Percentiles rank a stretch among this genome's conserved stretches.
These are phyloP conservation scores for Emys orbicularis DNA, from an alignment of 2,797 vertebrate genomes.

Conservation along the genomic window DNA sequence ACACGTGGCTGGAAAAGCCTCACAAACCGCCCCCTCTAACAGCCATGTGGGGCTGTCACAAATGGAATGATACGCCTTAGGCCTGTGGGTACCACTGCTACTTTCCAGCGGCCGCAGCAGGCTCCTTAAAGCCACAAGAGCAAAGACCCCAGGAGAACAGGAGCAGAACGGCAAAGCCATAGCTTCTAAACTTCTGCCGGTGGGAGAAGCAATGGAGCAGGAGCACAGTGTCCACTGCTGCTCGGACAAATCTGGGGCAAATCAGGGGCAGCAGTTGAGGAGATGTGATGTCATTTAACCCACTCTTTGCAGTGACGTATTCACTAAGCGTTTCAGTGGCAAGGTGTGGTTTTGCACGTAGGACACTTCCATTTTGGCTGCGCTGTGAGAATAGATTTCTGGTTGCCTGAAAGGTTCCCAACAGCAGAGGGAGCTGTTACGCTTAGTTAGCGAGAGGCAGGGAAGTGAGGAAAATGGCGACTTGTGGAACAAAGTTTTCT, in stretches of 20 bases:
- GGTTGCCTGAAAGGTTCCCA: accelerated
- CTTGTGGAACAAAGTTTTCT: background rate
- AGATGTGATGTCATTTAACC: background rate
- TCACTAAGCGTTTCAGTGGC: background rate
- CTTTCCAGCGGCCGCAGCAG: background rate
- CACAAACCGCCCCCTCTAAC: background rate
- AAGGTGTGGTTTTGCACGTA: background rate
- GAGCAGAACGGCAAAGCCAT: background rate
- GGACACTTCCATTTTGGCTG: background rate
- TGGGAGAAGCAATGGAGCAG: accelerated
- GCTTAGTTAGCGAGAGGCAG: background rate
- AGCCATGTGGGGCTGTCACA: background rate
- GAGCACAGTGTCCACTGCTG: background rate
- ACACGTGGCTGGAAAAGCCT: background rate
- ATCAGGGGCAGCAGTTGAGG: background rate
- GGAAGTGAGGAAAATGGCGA: background rate
- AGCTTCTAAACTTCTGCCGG: background rate
- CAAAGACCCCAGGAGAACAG: background rate
- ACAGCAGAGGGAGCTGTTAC: conserved; percentile 60
- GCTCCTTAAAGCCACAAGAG: background rate
- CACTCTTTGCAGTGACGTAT: background rate
- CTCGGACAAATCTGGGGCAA: background rate
- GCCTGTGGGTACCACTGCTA: accelerated
- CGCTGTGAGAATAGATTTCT: background rate
- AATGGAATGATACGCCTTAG: background rate